A percentile compares a stretch with the other conserved stretches of the same genome.
Evolutionary conservation across 2,888 invertebrate species (phyloP).

Genomic region (Pandemis heparana): DNA sequence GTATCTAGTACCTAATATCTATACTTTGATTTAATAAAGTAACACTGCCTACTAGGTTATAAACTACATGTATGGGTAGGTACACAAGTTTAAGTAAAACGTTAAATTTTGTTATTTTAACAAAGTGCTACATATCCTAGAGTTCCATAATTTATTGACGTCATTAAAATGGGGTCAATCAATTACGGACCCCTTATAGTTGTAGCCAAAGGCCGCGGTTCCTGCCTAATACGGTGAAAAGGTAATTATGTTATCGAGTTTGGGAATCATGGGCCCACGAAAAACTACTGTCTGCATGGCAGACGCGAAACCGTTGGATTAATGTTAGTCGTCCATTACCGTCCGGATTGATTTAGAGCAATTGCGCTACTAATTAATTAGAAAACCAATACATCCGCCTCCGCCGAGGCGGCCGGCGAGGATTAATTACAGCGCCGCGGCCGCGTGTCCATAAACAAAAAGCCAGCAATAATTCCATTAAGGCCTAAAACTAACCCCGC

Average conservation of each 20-base stretch:
- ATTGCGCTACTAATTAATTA: slow-evolving; percentile 60
- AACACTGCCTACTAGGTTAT: too few relatives aligned
- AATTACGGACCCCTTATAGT: slow-evolving; percentile 26
- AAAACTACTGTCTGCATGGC: slow-evolving; percentile 10
- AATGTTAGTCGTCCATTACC: slow-evolving; percentile 50
- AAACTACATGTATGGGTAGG: too few relatives aligned
- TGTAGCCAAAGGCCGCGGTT: slow-evolving; percentile 5
- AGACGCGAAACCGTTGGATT: slow-evolving; percentile 41
- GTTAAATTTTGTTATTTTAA: neutral
- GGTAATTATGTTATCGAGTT: slow-evolving; percentile 28
- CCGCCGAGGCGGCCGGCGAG: slow-evolving; percentile 48
- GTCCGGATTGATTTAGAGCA: slow-evolving; percentile 54
- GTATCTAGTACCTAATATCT: too few relatives aligned
- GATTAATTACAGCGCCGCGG: slow-evolving; percentile 46
- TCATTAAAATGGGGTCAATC: slow-evolving; percentile 3
- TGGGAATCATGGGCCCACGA: slow-evolving; percentile 13
- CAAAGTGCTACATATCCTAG: neutral
- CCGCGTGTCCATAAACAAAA: slow-evolving; percentile 64
- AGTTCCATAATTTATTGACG: neutral
- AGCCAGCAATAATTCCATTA: slow-evolving; percentile 74
- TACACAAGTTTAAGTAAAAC: too few relatives aligned
- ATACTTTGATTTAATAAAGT: too few relatives aligned
- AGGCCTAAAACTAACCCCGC: slow-evolving; percentile 66
- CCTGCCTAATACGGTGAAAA: slow-evolving; percentile 17
- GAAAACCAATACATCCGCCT: slow-evolving; percentile 46